Percentiles rank a stretch among this genome's conserved stretches.
These are phyloP conservation scores for Phyllostomus discolor DNA, from an alignment of 2,113 vertebrate genomes.

Conservation along the genomic window DNA sequence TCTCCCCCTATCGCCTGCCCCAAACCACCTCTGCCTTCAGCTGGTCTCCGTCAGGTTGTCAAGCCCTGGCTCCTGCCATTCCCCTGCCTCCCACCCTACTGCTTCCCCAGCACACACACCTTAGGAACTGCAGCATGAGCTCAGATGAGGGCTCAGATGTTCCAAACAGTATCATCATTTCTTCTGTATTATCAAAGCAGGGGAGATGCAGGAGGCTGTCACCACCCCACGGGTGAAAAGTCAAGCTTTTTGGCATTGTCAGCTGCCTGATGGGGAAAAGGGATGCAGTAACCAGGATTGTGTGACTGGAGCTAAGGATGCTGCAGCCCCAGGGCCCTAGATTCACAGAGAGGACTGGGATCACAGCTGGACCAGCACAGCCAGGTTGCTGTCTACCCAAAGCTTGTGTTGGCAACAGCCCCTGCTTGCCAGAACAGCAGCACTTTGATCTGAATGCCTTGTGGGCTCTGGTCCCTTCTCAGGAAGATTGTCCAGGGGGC, in stretches of 20 bases:
- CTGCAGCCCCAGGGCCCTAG: background rate
- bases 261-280: background rate
- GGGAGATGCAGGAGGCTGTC: background rate
- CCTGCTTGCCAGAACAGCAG: background rate
- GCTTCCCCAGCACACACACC: background rate
- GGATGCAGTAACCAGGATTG: background rate
- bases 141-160: background rate
- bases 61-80: background rate
- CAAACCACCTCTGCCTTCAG: background rate
- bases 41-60: background rate
- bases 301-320: background rate
- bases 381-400: background rate
- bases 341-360: background rate
- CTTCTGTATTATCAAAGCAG: background rate
- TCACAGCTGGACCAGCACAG: no score
- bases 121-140: background rate
- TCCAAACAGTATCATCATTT: background rate
- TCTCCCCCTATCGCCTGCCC: background rate
- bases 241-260: background rate
- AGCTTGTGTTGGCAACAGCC: no score
- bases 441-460: background rate
- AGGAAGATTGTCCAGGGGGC: background rate
- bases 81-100: background rate
- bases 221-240: background rate
- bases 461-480: background rate